Conservation (phyloP, 2,113 vertebrate species). For the Callospermophilus lateralis region DNA sequence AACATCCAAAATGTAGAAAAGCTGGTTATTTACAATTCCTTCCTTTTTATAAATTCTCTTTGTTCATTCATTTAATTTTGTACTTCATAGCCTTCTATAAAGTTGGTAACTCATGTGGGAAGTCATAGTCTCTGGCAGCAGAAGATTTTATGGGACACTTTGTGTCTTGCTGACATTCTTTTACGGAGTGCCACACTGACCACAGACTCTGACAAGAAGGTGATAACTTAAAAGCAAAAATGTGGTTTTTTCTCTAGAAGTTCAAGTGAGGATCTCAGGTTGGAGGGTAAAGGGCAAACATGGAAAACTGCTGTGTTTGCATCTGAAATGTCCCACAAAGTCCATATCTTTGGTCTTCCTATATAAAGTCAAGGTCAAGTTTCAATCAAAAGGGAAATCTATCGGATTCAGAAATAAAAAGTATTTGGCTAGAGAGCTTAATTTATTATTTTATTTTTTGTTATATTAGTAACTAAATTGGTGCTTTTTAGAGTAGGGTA, state of each 20-base stretch:
- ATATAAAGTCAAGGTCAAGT: not conserved
- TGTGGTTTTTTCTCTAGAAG: not conserved
- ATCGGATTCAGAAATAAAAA: not conserved
- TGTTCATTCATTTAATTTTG: constrained; percentile 53
- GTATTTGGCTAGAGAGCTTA: not conserved
- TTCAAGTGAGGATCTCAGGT: not conserved
- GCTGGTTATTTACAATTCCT: not conserved
- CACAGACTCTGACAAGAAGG: not conserved
- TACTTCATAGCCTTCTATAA: not conserved
- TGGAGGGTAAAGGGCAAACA: not conserved
- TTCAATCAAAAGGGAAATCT: not conserved
- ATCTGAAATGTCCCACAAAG: not conserved
- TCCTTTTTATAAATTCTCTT: not conserved
- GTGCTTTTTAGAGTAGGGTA: not conserved
- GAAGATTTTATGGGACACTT: not conserved
- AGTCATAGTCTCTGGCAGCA: not conserved
- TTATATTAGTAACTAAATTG: not conserved
- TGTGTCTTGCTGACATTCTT: not conserved
- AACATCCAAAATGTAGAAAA: not conserved
- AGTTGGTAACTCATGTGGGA: not conserved
- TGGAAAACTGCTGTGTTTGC: not conserved
- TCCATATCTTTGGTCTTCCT: not conserved
- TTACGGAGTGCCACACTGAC: not conserved
- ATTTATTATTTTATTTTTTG: not conserved
- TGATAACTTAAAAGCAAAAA: not conserved